A percentile compares a stretch with the other conserved stretches of the same genome.
Conservation (phyloP, 2,113 vertebrate species). For the Diadophis punctatus region DNA sequence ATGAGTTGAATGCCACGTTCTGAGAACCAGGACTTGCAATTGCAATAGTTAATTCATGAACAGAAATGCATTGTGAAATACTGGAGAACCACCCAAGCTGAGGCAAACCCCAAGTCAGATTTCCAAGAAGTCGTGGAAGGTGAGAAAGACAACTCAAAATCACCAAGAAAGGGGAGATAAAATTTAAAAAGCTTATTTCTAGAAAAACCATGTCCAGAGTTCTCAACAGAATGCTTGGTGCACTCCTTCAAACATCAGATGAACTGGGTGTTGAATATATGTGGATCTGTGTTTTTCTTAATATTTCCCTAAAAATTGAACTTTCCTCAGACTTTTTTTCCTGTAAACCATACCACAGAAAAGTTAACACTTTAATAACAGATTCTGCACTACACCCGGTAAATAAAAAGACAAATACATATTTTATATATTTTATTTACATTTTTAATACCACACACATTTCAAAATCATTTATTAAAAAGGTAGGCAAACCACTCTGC, state of each 20-base stretch:
- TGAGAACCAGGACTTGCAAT: slow-evolving; percentile 35
- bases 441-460: slow-evolving; percentile 94
- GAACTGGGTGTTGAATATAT: slow-evolving; percentile 69
- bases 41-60: slow-evolving; percentile 50
- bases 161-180: slow-evolving; percentile 42
- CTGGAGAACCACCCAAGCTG: slow-evolving; percentile 32
- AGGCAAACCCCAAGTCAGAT: slow-evolving; percentile 21
- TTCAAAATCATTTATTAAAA: slow-evolving; percentile 83
- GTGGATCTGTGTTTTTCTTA: slow-evolving; percentile 61
- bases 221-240: slow-evolving; percentile 48
- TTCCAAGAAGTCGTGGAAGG: slow-evolving; percentile 35
- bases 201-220: slow-evolving; percentile 41
- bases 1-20: slow-evolving; percentile 26
- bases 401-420: slow-evolving; percentile 99
- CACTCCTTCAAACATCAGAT: slow-evolving; percentile 62
- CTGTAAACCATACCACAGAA: slow-evolving; percentile 65
- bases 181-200: slow-evolving; percentile 42
- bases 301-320: slow-evolving; percentile 67
- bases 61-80: slow-evolving; percentile 25
- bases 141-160: slow-evolving; percentile 2
- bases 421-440: slow-evolving; percentile 99
- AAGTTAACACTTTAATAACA: slow-evolving; percentile 69
- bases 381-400: slow-evolving; percentile 84
- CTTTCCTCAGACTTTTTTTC: slow-evolving; percentile 38
- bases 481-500: slow-evolving; percentile 74